Percentiles rank a stretch among this genome's conserved stretches.
phyloP scores from a whole-genome alignment of 2,888 invertebrate genomes.

The Hyles lineata region DNA sequence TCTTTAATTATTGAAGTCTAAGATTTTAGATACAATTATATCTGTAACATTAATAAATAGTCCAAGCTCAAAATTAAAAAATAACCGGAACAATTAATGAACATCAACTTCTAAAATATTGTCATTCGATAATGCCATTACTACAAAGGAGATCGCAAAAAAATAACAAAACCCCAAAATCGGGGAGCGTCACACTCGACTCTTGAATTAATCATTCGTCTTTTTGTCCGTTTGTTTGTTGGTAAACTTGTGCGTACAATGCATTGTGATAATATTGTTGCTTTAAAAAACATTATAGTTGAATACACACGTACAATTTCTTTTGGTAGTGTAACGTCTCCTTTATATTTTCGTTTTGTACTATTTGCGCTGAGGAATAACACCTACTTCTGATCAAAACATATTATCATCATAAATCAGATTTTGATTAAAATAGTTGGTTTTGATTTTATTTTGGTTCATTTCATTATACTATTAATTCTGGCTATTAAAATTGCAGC shows the following conservation, averaged over 20 bases:
- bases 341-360: neutral
- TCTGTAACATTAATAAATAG: too few species aligned
- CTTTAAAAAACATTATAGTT: slow-evolving; percentile 11
- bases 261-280: slow-evolving; percentile 49
- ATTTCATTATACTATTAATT: neutral
- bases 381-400: neutral
- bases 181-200: slow-evolving; percentile 62
- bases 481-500: neutral
- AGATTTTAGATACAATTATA: too few species aligned
- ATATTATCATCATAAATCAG: neutral
- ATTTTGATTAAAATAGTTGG: neutral
- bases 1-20: too few species aligned
- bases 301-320: slow-evolving; percentile 16
- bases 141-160: slow-evolving; percentile 32
- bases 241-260: slow-evolving; percentile 76
- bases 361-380: neutral
- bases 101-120: slow-evolving; percentile 13
- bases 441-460: neutral
- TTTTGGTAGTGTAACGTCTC: slow-evolving; percentile 10
- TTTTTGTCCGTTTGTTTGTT: slow-evolving; percentile 71
- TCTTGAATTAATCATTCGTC: slow-evolving; percentile 80
- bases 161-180: slow-evolving; percentile 41
- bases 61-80: neutral
- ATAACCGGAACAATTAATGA: neutral
- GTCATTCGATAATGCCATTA: neutral